Evolutionary conservation across 2,888 invertebrate genomes (phyloP).

Genomic region (Drosophila paramelanica): DNA sequence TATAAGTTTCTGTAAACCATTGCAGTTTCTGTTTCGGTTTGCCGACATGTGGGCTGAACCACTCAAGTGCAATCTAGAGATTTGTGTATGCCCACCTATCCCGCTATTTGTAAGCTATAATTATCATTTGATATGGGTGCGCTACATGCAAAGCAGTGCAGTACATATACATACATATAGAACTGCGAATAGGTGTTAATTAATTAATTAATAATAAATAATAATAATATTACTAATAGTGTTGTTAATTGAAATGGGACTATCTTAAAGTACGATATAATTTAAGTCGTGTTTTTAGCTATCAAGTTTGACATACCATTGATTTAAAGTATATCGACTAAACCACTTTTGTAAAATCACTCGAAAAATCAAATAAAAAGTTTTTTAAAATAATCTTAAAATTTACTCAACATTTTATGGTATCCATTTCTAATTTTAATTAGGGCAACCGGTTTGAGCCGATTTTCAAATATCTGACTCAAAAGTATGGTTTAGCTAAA

Average conservation of each 20-base stretch:
- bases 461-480: no score
- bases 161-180: constrained; percentile 10
- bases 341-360: neutral
- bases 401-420: no score
- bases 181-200: constrained; percentile 45
- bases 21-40: constrained; percentile 14
- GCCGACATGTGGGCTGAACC: constrained; percentile 67
- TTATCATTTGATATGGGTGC: constrained; percentile 60
- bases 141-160: constrained; percentile 38
- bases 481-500: no score
- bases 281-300: neutral
- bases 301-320: neutral
- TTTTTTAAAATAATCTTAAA: no score
- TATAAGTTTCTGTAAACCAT: constrained; percentile 14
- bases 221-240: constrained; percentile 32
- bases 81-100: constrained; percentile 62
- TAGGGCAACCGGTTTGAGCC: no score
- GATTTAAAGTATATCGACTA: no score
- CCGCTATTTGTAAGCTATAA: constrained; percentile 63
- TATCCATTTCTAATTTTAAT: no score
- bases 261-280: neutral
- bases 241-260: neutral
- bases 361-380: no score
- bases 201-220: constrained; percentile 30
- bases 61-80: constrained; percentile 76